Base-by-base conservation (phyloP, 2,888 invertebrate species). In the Thyatira batis region DNA sequence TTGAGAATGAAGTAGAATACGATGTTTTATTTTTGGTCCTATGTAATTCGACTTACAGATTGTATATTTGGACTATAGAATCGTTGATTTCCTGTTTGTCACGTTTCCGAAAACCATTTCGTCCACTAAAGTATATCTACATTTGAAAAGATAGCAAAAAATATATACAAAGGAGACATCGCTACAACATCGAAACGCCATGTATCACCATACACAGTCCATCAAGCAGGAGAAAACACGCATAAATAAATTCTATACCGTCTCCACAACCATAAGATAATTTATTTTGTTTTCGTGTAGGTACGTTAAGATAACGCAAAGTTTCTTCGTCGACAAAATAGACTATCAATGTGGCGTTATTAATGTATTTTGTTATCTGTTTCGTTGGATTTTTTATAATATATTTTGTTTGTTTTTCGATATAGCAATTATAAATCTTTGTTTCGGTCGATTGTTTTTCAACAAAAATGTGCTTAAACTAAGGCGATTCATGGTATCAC, bases 271-370 rank as follows among this genome's bases (percentile, higher is more conserved):
- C 48, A 54, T 68, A 57, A 61, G 46, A 55, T 62, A 65, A 71
- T 71, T 71, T 69, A 69, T 69, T 63, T 71, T 69, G 69, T 71
- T 71, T 71, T 71, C 55, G 51, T 60, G 57, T 60, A 61, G 60
- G 63, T 54, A 56, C 48, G 44, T 49, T 53, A 49, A 62, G 71
- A 68, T 69, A 71, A 71, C 55, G 53, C 55, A 58, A 71, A 69
- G 57, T 71, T 65, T 63, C 52, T 25, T 20, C 21, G 55, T 46
- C 30, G 57, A 53, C 58, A 62, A 62, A 63, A 69, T 60, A 67
- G 56, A 57, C 52, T 59, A 70, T 68, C 71, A 68, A 65, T 68
- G 66, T 56, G 58, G 52, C 58, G 66, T 71, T 68, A 69, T 68
- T 68, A 71, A 69, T 71, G 66, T 58, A 3, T 64, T 71, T 71